Conservation (phyloP, 2,888 invertebrate species). For the Ellobium chinense region DNA sequence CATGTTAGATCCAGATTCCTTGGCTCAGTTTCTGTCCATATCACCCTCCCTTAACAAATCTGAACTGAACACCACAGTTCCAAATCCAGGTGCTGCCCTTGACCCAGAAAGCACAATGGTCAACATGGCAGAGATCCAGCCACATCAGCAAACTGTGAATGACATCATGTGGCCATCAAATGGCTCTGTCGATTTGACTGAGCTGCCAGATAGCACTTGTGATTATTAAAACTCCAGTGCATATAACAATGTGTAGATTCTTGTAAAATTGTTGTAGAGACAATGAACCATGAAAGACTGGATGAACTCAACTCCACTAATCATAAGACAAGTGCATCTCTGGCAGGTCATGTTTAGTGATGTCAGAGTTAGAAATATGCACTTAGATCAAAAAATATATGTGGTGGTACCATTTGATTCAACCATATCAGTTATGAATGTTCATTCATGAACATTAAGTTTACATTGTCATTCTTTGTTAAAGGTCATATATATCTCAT, state of each 20-base stretch:
- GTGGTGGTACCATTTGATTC: too few relatives aligned
- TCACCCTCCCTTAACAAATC: conserved; percentile 17
- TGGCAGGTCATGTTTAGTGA: too few relatives aligned
- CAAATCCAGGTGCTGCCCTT: not conserved
- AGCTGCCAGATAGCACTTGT: conserved; percentile 1
- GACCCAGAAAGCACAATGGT: not conserved
- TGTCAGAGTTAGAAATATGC: too few relatives aligned
- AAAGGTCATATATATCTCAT: too few relatives aligned
- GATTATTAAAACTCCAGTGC: not conserved
- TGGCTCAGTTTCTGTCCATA: conserved; percentile 33
- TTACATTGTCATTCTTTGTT: too few relatives aligned
- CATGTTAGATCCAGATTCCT: conserved; percentile 41
- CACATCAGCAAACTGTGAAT: not conserved
- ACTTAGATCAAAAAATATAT: too few relatives aligned
- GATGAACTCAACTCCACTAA: not conserved
- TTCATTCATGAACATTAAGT: too few relatives aligned
- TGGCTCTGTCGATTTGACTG: conserved; percentile 8
- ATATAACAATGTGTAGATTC: not conserved
- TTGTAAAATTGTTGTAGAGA: not conserved
- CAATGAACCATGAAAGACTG: not conserved
- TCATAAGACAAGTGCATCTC: not conserved
- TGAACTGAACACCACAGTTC: not conserved
- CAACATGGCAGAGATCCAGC: conserved; percentile 14
- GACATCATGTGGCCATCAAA: conserved; percentile 17
- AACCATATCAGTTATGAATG: too few relatives aligned